phyloP scores from a whole-genome alignment of 2,113 vertebrate genomes.

The Balaeniceps rex region DNA sequence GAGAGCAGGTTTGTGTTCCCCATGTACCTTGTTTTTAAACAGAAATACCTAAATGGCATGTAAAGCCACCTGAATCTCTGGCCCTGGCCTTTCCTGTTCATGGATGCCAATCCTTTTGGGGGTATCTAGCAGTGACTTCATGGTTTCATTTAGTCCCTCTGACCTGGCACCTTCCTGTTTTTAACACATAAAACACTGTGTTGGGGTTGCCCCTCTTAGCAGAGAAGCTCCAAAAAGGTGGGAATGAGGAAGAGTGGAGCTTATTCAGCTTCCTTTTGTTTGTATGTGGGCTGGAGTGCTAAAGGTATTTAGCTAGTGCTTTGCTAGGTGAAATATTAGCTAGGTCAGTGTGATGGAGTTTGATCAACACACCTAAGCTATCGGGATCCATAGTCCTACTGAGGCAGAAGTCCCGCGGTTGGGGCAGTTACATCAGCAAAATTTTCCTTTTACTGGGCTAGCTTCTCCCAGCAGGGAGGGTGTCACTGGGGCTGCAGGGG shows the following conservation, averaged over 20 bases:
- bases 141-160: background rate
- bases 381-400: background rate
- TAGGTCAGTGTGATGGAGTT: background rate
- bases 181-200: background rate
- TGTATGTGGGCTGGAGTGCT: background rate
- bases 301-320: background rate
- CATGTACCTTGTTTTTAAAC: background rate
- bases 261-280: background rate
- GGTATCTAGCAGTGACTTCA: background rate
- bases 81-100: background rate
- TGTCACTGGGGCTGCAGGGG: background rate
- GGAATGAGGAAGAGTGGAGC: background rate
- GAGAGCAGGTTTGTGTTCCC: slow-evolving; percentile 68
- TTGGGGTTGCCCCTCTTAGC: background rate
- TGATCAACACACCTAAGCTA: background rate
- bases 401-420: background rate
- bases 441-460: background rate
- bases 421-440: background rate
- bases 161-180: background rate
- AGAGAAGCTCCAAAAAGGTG: background rate
- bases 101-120: background rate
- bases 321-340: background rate
- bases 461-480: background rate
- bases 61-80: background rate
- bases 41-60: background rate